Base-by-base conservation (phyloP, 2,113 vertebrate genomes). In the Ptilorrhoa leucosticta region DNA sequence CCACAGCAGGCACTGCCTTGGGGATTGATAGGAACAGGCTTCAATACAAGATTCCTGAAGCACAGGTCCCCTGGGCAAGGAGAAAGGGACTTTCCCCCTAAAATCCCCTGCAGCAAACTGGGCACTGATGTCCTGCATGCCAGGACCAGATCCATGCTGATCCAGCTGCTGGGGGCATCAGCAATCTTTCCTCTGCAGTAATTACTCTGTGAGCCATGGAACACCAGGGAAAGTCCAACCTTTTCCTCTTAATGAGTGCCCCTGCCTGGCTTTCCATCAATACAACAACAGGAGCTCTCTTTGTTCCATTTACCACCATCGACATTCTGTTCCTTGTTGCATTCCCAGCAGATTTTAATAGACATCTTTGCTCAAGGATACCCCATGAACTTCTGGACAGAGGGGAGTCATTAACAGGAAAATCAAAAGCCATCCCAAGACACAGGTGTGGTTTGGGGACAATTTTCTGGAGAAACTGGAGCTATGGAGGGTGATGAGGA, bases 321-420 rank as follows among this genome's bases (percentile, higher is more conserved):
- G 0, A 63, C 7, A 16, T 44, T 60, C 65, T 45, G 40, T 3
- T 69, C 66, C 57, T 65, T 66, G 12, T 47, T 66, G 33, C 13
- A 8, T 65, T 45, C 33, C 63, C 69, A 39, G n/a, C 26, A 44
- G 57, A 76, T 83, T 72, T 70, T 33, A 70, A 37, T 4, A 19
- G 53, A 87, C 23, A 19, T 20, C 61, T 91, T 93, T 65, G 53
- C 42, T 75, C 66, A 68, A 66, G 45, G 35, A 37, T 50, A 28
- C 33, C 13, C 26, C 23, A 8, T 4, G 30, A 20, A 28, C 33
- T 31, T n/a, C 20, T 9, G 44, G 45, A 21, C 0, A 1, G 58
- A 66, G 27, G 11, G 15, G 15, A 68, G 28, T 68, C 40, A 13
- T 70, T 78, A 88, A 31, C 24, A 73, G 66, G 48, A 71, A 66